Evolutionary conservation across 2,888 invertebrate species (phyloP).

Genomic region (Anthophora plumipes): DNA sequence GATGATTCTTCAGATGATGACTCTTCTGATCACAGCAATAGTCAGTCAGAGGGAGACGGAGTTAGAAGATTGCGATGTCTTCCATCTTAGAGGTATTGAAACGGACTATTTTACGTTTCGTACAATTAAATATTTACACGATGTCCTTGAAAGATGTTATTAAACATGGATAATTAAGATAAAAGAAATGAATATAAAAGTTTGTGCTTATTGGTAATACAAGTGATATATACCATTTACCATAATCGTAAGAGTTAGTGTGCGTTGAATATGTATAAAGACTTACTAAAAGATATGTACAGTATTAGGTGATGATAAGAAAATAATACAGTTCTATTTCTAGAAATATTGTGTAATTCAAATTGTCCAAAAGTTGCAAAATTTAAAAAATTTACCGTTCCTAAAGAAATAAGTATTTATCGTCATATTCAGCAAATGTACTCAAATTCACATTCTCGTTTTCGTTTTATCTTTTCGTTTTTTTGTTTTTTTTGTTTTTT

Average conservation of each 20-base stretch:
- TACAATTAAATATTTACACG: slow-evolving; percentile 28
- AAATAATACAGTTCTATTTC: slow-evolving; percentile 28
- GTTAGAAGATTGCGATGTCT: slow-evolving; percentile 66
- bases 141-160: slow-evolving; percentile 21
- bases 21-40: slow-evolving; percentile 55
- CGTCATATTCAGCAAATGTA: slow-evolving; percentile 8
- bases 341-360: slow-evolving; percentile 12
- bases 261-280: slow-evolving; percentile 43
- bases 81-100: slow-evolving; percentile 65
- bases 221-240: slow-evolving; percentile 17
- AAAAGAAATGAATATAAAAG: slow-evolving; percentile 23
- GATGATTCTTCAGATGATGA: slow-evolving; percentile 51
- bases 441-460: neutral
- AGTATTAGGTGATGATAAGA: slow-evolving; percentile 39
- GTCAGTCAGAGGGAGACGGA: slow-evolving; percentile 14
- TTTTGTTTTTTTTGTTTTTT: no score
- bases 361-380: slow-evolving; percentile 11
- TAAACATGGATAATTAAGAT: slow-evolving; percentile 20
- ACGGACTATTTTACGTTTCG: slow-evolving; percentile 4
- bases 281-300: slow-evolving; percentile 46
- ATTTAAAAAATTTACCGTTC: slow-evolving; percentile 2
- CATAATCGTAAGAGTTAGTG: slow-evolving; percentile 29
- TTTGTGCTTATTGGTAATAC: slow-evolving; percentile 24
- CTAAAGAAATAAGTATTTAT: neutral
- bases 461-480: no score